Percentiles rank a stretch among this genome's conserved stretches.
Conservation (phyloP, 2,888 invertebrate genomes). For the Melanostoma mellinum region DNA sequence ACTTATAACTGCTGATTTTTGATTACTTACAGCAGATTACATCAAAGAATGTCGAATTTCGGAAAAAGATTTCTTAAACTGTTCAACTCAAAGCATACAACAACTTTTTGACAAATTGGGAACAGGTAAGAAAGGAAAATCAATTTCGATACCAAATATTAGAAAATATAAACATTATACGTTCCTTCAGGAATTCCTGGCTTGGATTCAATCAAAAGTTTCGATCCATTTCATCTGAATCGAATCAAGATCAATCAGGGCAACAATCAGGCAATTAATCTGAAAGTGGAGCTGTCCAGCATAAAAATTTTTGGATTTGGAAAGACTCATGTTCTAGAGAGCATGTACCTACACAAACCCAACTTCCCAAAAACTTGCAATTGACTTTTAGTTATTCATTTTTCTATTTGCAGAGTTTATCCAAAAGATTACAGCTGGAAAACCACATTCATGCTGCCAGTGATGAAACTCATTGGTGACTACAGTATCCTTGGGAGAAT, state of each 20-base stretch:
- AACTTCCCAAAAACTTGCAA: not conserved
- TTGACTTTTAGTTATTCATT: not conserved
- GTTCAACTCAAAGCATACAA: constrained; percentile 87
- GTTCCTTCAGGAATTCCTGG: constrained; percentile 79
- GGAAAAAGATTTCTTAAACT: constrained; percentile 86
- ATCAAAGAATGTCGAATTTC: constrained; percentile 86
- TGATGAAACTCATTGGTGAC: constrained; percentile 87
- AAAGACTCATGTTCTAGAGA: constrained; percentile 85
- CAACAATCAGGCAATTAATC: constrained; percentile 87
- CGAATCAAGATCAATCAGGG: constrained; percentile 88
- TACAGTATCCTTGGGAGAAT: constrained; percentile 88
- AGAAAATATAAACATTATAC: no score
- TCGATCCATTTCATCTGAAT: constrained; percentile 87
- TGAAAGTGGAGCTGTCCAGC: constrained; percentile 88
- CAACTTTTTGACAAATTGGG: constrained; percentile 86
- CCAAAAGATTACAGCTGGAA: constrained; percentile 87
- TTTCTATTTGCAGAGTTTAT: constrained; percentile 83
- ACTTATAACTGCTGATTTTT: constrained; percentile 56
- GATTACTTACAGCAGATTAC: constrained; percentile 84
- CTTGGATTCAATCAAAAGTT: constrained; percentile 83
- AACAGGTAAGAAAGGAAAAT: constrained; percentile 82
- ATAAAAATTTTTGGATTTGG: constrained; percentile 88
- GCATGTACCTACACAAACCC: constrained; percentile 83
- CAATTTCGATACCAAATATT: constrained; percentile 51
- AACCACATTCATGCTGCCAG: constrained; percentile 86